Percentiles rank a stretch among this genome's conserved stretches.
phyloP scores from a whole-genome alignment of 2,888 invertebrate species.

The Melieria omissa region DNA sequence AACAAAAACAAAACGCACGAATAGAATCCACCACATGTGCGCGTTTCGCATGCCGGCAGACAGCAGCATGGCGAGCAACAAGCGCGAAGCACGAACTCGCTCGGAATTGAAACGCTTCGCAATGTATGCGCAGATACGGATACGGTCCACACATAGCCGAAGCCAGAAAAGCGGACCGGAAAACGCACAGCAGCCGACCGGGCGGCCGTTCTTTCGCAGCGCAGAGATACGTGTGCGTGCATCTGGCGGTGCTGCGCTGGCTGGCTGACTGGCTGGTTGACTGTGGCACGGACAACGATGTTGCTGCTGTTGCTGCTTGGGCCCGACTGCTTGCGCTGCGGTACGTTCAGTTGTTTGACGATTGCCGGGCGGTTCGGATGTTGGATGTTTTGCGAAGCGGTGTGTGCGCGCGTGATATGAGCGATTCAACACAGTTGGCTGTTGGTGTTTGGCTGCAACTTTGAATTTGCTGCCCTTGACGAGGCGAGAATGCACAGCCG shows the following conservation, averaged over 20 bases:
- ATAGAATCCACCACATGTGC: slow-evolving; percentile 51
- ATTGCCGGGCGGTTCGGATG: slow-evolving; percentile 58
- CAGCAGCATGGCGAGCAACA: slow-evolving; percentile 24
- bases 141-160: slow-evolving; percentile 13
- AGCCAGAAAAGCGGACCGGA: background rate
- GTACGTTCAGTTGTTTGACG: slow-evolving; percentile 52
- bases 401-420: slow-evolving; percentile 19
- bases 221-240: slow-evolving; percentile 26
- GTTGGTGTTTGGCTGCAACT: background rate
- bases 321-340: slow-evolving; percentile 15
- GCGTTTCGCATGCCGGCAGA: slow-evolving; percentile 16
- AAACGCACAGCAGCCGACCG: background rate
- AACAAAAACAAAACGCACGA: slow-evolving; percentile 35
- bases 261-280: slow-evolving; percentile 5
- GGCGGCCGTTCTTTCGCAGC: slow-evolving; percentile 29
- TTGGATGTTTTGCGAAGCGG: slow-evolving; percentile 30
- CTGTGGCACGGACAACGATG: background rate
- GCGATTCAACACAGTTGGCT: background rate
- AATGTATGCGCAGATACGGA: slow-evolving; percentile 19
- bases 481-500: slow-evolving; percentile 29
- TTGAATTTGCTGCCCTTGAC: background rate
- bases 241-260: background rate
- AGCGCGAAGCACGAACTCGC: slow-evolving; percentile 26
- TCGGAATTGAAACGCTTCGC: slow-evolving; percentile 21
- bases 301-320: slow-evolving; percentile 24